These are phyloP conservation scores for Patagioenas fasciata DNA, from an alignment of 2,113 vertebrate genomes.

Conservation along the genomic window DNA sequence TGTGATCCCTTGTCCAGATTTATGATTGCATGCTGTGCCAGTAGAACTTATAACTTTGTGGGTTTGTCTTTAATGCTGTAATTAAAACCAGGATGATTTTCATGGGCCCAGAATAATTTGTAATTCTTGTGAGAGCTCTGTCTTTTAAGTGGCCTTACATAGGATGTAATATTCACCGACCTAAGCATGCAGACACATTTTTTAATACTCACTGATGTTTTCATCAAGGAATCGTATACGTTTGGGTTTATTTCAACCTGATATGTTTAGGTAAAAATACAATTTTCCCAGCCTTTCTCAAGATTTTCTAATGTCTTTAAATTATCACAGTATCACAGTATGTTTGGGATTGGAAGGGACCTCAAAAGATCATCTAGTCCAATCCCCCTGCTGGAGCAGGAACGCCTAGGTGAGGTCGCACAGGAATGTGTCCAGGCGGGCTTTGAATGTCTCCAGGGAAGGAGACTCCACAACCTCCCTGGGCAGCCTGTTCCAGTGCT, in stretches of 20 bases:
- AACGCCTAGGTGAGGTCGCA: too few species aligned
- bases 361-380: too few species aligned
- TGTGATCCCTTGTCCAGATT: slow-evolving; percentile 35
- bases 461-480: too few species aligned
- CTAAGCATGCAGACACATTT: neutral
- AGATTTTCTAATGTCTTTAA: neutral
- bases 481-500: too few species aligned
- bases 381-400: too few species aligned
- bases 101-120: neutral
- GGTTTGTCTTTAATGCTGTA: slow-evolving; percentile 38
- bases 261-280: neutral
- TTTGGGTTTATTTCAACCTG: neutral
- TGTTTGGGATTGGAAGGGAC: too few species aligned
- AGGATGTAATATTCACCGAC: neutral
- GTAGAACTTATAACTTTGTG: slow-evolving; percentile 9
- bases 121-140: neutral
- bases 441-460: too few species aligned
- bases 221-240: neutral
- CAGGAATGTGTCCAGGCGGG: too few species aligned
- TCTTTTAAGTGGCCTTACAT: slow-evolving; percentile 15
- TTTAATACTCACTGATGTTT: neutral
- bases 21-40: neutral
- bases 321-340: too few species aligned
- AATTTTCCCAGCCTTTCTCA: neutral
- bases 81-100: slow-evolving; percentile 43